phyloP scores from a whole-genome alignment of 2,113 vertebrate species.

The Rhabdomys dilectus region DNA sequence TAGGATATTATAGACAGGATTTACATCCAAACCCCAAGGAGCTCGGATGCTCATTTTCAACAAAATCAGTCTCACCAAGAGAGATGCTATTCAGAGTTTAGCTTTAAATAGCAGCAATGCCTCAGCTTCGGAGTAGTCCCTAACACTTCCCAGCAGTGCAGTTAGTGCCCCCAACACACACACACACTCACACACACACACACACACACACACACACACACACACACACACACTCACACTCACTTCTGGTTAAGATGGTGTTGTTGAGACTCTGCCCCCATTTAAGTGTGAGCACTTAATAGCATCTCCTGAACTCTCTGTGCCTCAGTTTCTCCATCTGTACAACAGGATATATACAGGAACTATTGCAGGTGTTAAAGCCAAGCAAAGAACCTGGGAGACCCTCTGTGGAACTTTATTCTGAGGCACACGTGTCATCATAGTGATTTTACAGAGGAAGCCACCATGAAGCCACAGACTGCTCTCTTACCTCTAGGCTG shows the following conservation, averaged over 20 bases:
- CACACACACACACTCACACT: background rate
- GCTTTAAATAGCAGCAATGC: background rate
- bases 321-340: background rate
- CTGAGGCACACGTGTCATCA: background rate
- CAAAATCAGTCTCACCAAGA: background rate
- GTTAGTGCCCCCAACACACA: too few species aligned
- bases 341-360: background rate
- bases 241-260: background rate
- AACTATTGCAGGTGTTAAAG: background rate
- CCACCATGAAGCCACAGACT: background rate
- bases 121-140: background rate
- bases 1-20: background rate
- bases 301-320: background rate
- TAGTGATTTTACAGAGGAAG: background rate
- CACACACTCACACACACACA: background rate
- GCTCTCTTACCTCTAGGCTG: too few species aligned
- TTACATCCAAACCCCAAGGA: background rate
- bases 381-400: rapidly evolving
- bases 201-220: too few species aligned
- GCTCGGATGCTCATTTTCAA: background rate
- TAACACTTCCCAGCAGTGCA: background rate
- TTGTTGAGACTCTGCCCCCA: too few species aligned
- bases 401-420: background rate
- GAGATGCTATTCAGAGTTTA: background rate
- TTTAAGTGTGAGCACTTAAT: background rate